These are phyloP conservation scores for Zaprionus bogoriensis DNA, from an alignment of 2,888 invertebrate genomes.

Conservation along the genomic window DNA sequence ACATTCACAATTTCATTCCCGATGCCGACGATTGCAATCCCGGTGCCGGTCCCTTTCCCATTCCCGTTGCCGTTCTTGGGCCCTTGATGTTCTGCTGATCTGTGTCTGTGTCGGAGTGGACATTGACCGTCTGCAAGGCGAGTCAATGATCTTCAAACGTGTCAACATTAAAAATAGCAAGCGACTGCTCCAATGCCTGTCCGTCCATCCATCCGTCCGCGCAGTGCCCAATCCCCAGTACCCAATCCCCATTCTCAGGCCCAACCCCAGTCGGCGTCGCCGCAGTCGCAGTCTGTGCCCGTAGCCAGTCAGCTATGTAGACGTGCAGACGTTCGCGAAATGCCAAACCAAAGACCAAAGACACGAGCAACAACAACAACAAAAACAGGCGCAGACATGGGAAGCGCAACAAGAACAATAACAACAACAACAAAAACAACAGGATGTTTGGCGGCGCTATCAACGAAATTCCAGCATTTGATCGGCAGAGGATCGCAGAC, in stretches of 20 bases:
- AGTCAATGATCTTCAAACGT: conserved; percentile 78
- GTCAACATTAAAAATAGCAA: conserved; percentile 76
- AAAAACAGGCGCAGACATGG: conserved; percentile 18
- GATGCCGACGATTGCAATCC: conserved; percentile 26
- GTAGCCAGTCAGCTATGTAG: conserved; percentile 63
- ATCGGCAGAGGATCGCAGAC: conserved; percentile 66
- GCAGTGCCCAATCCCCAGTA: conserved; percentile 11
- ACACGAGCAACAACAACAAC: conserved; percentile 44
- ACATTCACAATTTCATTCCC: conserved; percentile 34
- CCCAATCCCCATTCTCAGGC: conserved; percentile 22
- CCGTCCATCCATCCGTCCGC: conserved; percentile 6
- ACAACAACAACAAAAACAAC: conserved; percentile 47
- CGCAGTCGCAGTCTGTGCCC: conserved; percentile 36
- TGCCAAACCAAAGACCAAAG: conserved; percentile 72
- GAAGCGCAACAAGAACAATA: conserved; percentile 28
- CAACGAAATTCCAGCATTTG: conserved; percentile 75
- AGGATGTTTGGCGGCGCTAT: conserved; percentile 77
- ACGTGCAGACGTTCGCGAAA: conserved; percentile 75
- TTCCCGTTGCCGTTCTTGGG: background rate
- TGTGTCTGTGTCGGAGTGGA: conserved; percentile 62
- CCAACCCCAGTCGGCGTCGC: conserved; percentile 14
- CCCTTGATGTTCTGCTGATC: conserved; percentile 21
- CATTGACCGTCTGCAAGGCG: conserved; percentile 70
- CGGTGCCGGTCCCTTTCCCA: background rate
- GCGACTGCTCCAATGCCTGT: conserved; percentile 60